A percentile compares a stretch with the other conserved stretches of the same genome.
phyloP scores from a whole-genome alignment of 2,797 vertebrate genomes.

The Coilia nasus region DNA sequence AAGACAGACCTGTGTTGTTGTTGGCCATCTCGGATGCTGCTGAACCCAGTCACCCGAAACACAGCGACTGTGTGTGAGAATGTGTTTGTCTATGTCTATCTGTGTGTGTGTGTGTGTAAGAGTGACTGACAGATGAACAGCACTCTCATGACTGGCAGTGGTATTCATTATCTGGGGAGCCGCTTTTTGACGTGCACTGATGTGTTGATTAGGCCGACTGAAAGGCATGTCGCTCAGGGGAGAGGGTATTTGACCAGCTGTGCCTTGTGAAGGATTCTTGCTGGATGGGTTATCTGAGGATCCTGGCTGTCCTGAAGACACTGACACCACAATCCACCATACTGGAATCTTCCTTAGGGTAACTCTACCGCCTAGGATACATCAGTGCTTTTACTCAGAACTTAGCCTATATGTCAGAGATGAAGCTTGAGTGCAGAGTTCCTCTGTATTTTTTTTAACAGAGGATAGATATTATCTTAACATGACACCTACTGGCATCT shows the following conservation, averaged over 20 bases:
- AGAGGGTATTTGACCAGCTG: conserved; percentile 15
- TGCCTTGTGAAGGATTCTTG: background rate
- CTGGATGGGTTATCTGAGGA: conserved; percentile 8
- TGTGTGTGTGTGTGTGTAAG: background rate
- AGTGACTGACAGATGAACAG: background rate
- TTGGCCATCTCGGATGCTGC: background rate
- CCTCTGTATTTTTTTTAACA: background rate
- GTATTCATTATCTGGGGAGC: conserved; percentile 15
- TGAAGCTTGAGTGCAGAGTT: background rate
- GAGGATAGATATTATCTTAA: background rate
- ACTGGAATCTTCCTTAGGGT: background rate
- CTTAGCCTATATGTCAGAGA: no score
- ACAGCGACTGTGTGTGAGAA: background rate
- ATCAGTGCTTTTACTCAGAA: background rate
- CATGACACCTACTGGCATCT: background rate
- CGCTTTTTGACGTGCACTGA: background rate
- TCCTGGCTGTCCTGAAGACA: background rate
- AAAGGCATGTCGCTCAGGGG: conserved; percentile 2
- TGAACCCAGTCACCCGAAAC: background rate
- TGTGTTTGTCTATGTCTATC: background rate
- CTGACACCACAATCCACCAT: background rate
- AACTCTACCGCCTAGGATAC: background rate
- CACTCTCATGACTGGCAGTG: conserved; percentile 6
- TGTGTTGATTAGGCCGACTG: background rate
- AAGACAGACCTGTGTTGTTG: conserved; percentile 15